phyloP scores from a whole-genome alignment of 2,113 vertebrate species.

The Hirundichthys speculiger region DNA sequence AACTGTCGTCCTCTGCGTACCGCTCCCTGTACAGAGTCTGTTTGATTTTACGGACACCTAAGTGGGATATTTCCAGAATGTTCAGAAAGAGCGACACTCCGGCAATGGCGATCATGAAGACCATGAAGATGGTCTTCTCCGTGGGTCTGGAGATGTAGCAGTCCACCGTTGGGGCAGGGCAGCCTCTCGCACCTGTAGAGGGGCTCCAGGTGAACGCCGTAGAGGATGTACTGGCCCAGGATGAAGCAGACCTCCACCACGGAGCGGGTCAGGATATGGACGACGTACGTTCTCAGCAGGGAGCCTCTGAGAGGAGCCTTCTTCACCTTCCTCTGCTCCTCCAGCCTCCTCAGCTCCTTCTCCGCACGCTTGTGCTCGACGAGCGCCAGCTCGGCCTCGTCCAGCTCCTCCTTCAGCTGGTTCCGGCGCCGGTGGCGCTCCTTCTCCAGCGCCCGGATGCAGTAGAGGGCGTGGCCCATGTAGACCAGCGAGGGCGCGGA shows the following conservation, averaged over 20 bases:
- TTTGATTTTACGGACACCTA: slow-evolving; percentile 88
- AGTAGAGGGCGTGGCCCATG: slow-evolving; percentile 94
- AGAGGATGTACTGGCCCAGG: slow-evolving; percentile 91
- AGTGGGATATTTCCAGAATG: slow-evolving; percentile 90
- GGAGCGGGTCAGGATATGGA: slow-evolving; percentile 93
- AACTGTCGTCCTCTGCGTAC: slow-evolving; percentile 73
- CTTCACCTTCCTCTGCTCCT: slow-evolving; percentile 89
- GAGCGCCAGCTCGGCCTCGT: slow-evolving; percentile 79
- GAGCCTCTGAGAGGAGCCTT: slow-evolving; percentile 92
- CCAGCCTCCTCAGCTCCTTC: slow-evolving; percentile 86
- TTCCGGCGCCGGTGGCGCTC: slow-evolving; percentile 85
- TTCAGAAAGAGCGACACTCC: slow-evolving; percentile 91
- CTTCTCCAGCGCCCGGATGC: slow-evolving; percentile 88
- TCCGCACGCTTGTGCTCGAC: slow-evolving; percentile 87
- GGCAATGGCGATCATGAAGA: slow-evolving; percentile 92
- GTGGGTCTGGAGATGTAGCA: slow-evolving; percentile 96
- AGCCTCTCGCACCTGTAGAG: slow-evolving; percentile 89
- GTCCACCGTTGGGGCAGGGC: slow-evolving; percentile 94
- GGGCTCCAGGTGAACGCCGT: slow-evolving; percentile 87
- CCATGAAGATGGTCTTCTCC: slow-evolving; percentile 96
- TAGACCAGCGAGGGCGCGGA: slow-evolving; percentile 94
- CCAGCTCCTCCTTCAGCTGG: slow-evolving; percentile 85
- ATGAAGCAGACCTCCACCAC: slow-evolving; percentile 92
- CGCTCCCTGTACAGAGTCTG: slow-evolving; percentile 79
- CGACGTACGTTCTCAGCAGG: slow-evolving; percentile 88